phyloP scores from a whole-genome alignment of 2,113 vertebrate genomes.

The Aegotheles bennettii region DNA sequence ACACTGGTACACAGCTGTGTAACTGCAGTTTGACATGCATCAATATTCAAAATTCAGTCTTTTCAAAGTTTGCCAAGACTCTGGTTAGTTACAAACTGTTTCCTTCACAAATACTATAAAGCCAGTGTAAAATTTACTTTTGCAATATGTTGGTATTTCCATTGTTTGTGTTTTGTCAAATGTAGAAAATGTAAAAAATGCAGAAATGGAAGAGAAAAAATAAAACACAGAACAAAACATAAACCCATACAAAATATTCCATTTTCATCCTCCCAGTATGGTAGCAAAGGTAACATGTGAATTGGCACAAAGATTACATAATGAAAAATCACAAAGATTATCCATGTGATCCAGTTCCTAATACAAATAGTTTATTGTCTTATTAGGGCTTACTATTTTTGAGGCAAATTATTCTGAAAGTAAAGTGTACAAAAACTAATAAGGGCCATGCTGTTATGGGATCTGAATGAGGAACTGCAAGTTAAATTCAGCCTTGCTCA shows the following conservation, averaged over 20 bases:
- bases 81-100: background rate
- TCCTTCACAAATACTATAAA: background rate
- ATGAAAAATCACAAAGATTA: background rate
- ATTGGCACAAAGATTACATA: background rate
- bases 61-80: background rate
- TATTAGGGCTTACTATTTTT: background rate
- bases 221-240: background rate
- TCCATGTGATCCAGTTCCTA: background rate
- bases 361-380: background rate
- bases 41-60: background rate
- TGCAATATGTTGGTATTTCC: background rate
- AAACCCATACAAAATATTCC: background rate
- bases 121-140: background rate
- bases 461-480: background rate
- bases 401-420: background rate
- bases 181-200: too few species aligned
- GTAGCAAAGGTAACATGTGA: background rate
- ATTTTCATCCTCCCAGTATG: background rate
- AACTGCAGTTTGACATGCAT: background rate
- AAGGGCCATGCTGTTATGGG: background rate
- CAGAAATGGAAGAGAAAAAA: background rate
- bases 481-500: background rate
- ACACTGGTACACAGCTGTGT: background rate
- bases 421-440: background rate
- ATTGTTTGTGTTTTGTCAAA: background rate